Evolutionary conservation across 2,797 vertebrate species (phyloP).

Genomic region (Karalla daura): DNA sequence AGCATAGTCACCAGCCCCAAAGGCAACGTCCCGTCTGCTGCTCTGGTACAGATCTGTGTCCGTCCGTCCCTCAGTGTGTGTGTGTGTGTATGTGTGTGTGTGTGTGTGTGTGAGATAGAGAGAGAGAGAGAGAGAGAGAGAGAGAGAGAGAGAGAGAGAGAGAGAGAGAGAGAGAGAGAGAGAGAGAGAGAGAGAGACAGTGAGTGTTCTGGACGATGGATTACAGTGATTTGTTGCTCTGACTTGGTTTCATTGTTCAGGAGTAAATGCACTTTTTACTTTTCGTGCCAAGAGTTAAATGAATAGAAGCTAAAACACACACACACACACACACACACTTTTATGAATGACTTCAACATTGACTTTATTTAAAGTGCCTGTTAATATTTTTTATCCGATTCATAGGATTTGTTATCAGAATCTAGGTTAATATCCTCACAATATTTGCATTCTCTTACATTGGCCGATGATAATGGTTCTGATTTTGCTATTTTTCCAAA

Average conservation of each 20-base stretch:
- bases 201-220: not conserved
- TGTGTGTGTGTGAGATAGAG: not conserved
- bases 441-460: no score
- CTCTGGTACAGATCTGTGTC: conserved; percentile 84
- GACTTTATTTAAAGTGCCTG: no score
- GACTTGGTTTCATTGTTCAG: not conserved
- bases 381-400: no score
- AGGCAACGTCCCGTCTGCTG: conserved; percentile 89
- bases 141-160: not conserved
- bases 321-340: no score
- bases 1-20: conserved; percentile 94
- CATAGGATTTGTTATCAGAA: no score
- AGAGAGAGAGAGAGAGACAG: not conserved
- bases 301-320: not conserved
- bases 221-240: not conserved
- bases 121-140: not conserved
- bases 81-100: conserved; percentile 5
- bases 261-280: not conserved
- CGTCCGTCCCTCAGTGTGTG: conserved; percentile 20
- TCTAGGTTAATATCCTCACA: no score
- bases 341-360: no score
- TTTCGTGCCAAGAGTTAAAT: not conserved
- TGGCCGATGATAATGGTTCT: no score
- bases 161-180: not conserved
- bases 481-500: no score